Conservation (phyloP, 2,113 vertebrate species). For the Ifrita kowaldi region DNA sequence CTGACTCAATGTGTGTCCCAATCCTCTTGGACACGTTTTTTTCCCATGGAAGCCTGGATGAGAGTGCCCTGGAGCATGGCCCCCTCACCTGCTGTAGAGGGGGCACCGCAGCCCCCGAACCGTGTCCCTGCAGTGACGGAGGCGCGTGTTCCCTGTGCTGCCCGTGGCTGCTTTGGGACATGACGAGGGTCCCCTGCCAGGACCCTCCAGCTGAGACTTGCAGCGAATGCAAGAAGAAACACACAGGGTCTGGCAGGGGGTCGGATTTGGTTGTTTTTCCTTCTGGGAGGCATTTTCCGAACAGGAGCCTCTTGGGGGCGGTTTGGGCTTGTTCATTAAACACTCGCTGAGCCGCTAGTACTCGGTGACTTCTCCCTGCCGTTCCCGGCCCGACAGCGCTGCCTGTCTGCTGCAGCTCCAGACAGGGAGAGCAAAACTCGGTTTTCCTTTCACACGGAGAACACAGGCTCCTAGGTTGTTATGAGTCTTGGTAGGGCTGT, state of each 20-base stretch:
- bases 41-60: not conserved
- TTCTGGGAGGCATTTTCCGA: not conserved
- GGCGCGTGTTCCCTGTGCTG: accelerated
- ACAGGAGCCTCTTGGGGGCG: not conserved
- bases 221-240: accelerated
- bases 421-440: accelerated
- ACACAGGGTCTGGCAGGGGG: accelerated
- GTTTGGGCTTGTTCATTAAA: not conserved
- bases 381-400: not conserved
- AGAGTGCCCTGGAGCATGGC: accelerated
- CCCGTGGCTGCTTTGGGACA: not conserved
- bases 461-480: not conserved
- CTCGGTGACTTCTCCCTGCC: not conserved
- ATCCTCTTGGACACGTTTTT: not conserved
- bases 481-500: not conserved
- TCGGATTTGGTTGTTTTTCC: not conserved
- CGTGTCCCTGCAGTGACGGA: accelerated
- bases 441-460: not conserved
- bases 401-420: not conserved
- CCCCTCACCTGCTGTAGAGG: not conserved
- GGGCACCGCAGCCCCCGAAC: not conserved
- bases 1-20: not conserved
- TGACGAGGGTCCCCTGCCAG: accelerated
- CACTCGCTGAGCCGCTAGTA: accelerated
- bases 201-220: not conserved